Percentiles rank a stretch among this genome's conserved stretches.
Conservation (phyloP, 2,888 invertebrate genomes). For the Aphelenchoides bicaudatus region DNA sequence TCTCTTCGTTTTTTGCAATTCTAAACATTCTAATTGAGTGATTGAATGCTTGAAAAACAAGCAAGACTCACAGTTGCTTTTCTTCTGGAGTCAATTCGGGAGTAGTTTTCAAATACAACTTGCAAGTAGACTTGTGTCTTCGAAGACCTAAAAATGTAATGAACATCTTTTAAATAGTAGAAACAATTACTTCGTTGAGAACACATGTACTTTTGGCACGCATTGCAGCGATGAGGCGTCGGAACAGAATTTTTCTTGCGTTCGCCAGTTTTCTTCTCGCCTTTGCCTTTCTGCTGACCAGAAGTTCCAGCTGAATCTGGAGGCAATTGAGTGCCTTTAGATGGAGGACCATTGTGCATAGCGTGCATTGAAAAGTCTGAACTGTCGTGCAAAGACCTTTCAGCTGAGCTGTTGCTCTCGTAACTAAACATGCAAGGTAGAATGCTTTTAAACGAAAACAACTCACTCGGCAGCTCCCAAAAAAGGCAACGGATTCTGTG, state of each 20-base stretch:
- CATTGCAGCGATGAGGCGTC: constrained; percentile 14
- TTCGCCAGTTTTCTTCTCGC: constrained; percentile 11
- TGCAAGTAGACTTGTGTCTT: constrained; percentile 18
- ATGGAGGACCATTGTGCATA: no score
- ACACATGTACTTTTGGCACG: constrained; percentile 18
- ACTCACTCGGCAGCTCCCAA: no score
- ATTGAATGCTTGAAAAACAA: not conserved
- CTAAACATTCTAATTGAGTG: not conserved
- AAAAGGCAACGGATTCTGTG: constrained; percentile 15
- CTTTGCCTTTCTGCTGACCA: not conserved
- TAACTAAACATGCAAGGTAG: no score
- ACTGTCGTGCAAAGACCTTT: no score
- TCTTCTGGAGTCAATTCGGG: not conserved
- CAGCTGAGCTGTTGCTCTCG: no score
- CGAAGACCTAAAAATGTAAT: no score
- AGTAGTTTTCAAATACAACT: constrained; percentile 6
- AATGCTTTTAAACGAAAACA: no score
- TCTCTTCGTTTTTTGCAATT: constrained; percentile 12
- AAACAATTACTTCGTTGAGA: constrained; percentile 15
- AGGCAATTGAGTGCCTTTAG: no score
- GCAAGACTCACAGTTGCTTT: constrained; percentile 11
- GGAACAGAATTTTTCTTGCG: constrained; percentile 17
- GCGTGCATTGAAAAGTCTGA: no score
- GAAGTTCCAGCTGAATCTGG: not conserved
- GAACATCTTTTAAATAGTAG: no score